Conservation (phyloP, 30 jellyfish, hydroid and myxozoan species). For the Catostylus mosaicus region DNA sequence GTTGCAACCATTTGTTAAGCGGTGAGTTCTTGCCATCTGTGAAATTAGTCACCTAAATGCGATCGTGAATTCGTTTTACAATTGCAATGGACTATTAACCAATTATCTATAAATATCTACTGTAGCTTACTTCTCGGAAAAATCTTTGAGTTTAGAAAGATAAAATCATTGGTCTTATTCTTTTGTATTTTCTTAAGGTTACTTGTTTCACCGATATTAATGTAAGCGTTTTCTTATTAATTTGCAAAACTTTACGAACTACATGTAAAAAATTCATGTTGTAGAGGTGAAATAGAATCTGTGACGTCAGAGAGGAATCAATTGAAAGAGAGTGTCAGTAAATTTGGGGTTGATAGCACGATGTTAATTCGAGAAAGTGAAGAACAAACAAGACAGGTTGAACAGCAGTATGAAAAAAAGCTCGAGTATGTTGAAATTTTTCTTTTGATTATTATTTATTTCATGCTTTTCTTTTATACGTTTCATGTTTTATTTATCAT, state of each 20-base stretch:
- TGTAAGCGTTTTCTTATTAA: not conserved
- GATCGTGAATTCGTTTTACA: not conserved
- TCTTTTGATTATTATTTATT: not conserved
- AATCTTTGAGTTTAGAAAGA: no score
- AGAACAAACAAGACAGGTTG: slow-evolving; percentile 82
- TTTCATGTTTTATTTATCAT: no score
- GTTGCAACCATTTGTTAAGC: slow-evolving; percentile 62
- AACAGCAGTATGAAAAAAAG: slow-evolving; percentile 73
- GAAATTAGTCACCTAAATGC: not conserved
- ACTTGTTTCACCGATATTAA: not conserved
- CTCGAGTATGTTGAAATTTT: slow-evolving; percentile 62
- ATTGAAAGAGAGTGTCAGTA: slow-evolving; percentile 70
- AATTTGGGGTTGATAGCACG: slow-evolving; percentile 77
- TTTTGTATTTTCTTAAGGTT: not conserved
- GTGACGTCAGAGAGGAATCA: slow-evolving; percentile 71
- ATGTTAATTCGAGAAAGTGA: slow-evolving; percentile 85
- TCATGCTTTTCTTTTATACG: no score
- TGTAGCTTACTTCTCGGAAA: no score
- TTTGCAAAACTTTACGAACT: no score
- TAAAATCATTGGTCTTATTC: not conserved
- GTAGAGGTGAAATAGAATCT: slow-evolving; percentile 83
- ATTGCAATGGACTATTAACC: not conserved
- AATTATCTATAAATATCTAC: no score
- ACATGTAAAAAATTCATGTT: no score
- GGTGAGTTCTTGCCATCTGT: slow-evolving; percentile 42